phyloP scores from a whole-genome alignment of 2,888 invertebrate species.

The Drosophila infuscata region DNA sequence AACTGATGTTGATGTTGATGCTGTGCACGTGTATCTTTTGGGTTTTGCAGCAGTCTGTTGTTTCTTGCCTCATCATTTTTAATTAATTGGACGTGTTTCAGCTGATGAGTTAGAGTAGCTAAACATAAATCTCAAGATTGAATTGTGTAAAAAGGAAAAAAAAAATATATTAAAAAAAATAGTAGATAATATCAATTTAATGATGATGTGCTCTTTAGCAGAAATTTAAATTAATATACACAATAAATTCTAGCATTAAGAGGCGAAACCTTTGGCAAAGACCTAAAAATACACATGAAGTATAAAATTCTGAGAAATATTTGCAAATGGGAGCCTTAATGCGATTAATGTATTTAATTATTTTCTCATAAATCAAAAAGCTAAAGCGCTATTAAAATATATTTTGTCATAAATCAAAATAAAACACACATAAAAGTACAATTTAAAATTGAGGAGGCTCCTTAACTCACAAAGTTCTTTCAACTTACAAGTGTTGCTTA shows the following conservation, averaged over 20 bases:
- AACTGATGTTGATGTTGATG: constrained; percentile 33
- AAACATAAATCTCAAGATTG: constrained; percentile 4
- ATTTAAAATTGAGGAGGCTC: not conserved
- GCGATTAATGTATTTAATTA: not conserved
- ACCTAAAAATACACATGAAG: not conserved
- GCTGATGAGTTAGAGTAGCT: constrained; percentile 7
- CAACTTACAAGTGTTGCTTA: not conserved
- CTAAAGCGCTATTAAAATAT: not conserved
- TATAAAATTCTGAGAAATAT: not conserved
- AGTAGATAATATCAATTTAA: not conserved
- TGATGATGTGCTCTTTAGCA: constrained; percentile 1
- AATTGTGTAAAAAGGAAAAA: not conserved
- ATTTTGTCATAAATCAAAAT: not conserved
- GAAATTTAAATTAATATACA: not conserved
- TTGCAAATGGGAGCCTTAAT: not conserved
- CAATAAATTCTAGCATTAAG: not conserved
- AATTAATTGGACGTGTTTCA: constrained; percentile 35
- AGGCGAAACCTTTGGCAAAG: not conserved
- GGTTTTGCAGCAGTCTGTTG: not conserved
- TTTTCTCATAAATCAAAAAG: not conserved
- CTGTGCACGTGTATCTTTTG: not conserved
- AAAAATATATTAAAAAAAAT: not conserved
- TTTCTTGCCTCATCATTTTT: constrained; percentile 32
- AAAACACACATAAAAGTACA: not conserved
- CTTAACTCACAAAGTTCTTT: not conserved